Conservation (phyloP, 2,113 vertebrate genomes). For the Piaya cayana region DNA sequence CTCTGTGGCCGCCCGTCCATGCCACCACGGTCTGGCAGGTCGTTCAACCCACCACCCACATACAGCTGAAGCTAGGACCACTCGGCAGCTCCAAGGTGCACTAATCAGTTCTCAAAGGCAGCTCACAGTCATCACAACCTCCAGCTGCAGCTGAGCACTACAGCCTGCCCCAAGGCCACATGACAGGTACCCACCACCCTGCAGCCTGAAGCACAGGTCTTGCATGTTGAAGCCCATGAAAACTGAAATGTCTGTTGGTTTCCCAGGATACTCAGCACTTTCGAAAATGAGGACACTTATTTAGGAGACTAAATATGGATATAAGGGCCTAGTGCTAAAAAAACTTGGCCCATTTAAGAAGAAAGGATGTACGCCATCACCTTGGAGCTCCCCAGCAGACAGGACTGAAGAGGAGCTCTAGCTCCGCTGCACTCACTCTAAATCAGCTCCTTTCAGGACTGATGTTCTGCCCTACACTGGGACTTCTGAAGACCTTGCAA, state of each 20-base stretch:
- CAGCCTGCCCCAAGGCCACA: not conserved
- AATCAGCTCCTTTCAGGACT: constrained; percentile 32
- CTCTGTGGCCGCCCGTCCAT: accelerated
- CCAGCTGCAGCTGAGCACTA: not conserved
- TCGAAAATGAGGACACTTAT: constrained; percentile 60
- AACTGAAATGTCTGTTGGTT: not conserved
- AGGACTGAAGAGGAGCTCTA: not conserved
- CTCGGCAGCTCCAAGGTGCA: accelerated
- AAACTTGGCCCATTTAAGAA: constrained; percentile 63
- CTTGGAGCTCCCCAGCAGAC: constrained; percentile 55
- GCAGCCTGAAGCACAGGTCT: not conserved
- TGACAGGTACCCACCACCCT: not conserved
- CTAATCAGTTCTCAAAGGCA: not conserved
- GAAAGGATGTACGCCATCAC: constrained; percentile 50
- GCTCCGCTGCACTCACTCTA: not conserved
- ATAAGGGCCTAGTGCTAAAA: constrained; percentile 53
- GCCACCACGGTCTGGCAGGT: accelerated
- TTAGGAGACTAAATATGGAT: constrained; percentile 64
- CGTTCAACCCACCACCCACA: accelerated
- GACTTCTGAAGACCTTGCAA: constrained; percentile 28
- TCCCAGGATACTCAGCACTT: constrained; percentile 47
- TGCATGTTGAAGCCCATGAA: not conserved
- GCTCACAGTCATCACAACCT: not conserved
- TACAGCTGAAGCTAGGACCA: not conserved
- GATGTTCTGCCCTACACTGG: not conserved